A percentile compares a stretch with the other conserved stretches of the same genome.
Conservation (phyloP, 2,888 invertebrate species). For the Ecliptopera silaceata region DNA sequence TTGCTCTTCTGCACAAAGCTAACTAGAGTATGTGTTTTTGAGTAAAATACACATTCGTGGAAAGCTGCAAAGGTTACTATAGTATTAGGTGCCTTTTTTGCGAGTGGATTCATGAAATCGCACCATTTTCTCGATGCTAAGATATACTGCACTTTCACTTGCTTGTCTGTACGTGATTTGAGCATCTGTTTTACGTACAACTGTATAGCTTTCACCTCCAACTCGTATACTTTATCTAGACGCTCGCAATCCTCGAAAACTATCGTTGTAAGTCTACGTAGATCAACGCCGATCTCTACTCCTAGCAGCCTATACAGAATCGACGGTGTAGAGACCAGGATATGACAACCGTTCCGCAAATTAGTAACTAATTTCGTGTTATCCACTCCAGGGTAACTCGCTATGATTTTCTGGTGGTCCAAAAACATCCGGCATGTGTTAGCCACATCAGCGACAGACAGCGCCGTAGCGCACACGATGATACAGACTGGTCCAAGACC, state of each 20-base stretch:
- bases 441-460: conserved; percentile 78
- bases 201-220: conserved; percentile 70
- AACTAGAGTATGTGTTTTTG: conserved; percentile 71
- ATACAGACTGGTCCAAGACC: conserved; percentile 85
- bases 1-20: conserved; percentile 61
- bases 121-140: conserved; percentile 86
- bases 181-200: conserved; percentile 70
- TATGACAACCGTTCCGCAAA: conserved; percentile 86
- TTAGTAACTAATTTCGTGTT: conserved; percentile 60
- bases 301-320: conserved; percentile 75
- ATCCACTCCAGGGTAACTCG: conserved; percentile 72
- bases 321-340: conserved; percentile 87
- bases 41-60: conserved; percentile 89
- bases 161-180: conserved; percentile 64
- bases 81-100: conserved; percentile 81
- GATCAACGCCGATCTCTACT: conserved; percentile 75
- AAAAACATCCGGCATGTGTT: conserved; percentile 68
- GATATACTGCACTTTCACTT: conserved; percentile 82
- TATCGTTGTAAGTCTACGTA: conserved; percentile 85
- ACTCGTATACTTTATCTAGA: conserved; percentile 79
- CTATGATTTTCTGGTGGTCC: conserved; percentile 57
- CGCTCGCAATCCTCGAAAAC: conserved; percentile 88
- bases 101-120: conserved; percentile 79
- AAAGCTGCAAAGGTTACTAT: conserved; percentile 87
- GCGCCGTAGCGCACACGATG: conserved; percentile 85